A percentile compares a stretch with the other conserved stretches of the same genome.
Conservation (phyloP, 2,888 invertebrate species). For the Eucera pruinosa region DNA sequence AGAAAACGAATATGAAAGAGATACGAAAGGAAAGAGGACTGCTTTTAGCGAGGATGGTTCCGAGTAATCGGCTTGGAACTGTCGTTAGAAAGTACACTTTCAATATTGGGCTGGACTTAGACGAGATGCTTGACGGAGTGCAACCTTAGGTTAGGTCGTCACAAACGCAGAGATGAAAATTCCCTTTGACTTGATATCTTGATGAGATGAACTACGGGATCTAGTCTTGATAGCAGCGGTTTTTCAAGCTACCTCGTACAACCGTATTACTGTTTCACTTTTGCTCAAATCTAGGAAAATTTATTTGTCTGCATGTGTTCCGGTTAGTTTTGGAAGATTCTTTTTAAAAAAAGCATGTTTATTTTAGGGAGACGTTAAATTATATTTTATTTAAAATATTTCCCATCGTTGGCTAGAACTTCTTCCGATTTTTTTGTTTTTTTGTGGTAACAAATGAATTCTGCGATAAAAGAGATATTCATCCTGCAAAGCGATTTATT, state of each 20-base stretch:
- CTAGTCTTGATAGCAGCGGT: background rate
- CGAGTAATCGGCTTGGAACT: constrained; percentile 56
- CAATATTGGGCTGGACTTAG: constrained; percentile 59
- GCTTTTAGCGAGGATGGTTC: constrained; percentile 60
- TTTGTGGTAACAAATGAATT: no score
- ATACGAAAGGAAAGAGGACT: constrained; percentile 24
- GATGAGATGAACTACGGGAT: constrained; percentile 44
- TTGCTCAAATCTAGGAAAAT: no score
- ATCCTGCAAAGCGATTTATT: no score
- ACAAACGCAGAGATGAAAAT: constrained; percentile 25
- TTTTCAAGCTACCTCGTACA: constrained; percentile 15
- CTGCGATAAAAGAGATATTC: no score
- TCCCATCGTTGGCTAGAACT: no score
- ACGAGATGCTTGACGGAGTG: constrained; percentile 44
- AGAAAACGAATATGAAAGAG: constrained; percentile 34
- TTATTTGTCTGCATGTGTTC: no score
- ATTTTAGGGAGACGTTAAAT: no score
- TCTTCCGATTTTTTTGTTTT: no score
- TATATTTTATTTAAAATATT: no score
- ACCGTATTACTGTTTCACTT: constrained; percentile 12
- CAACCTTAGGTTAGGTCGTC: constrained; percentile 45
- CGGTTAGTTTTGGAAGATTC: no score
- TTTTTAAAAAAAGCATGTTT: no score
- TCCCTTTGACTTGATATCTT: constrained; percentile 63
- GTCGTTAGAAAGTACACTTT: constrained; percentile 61